A percentile compares a stretch with the other conserved stretches of the same genome.
These are phyloP conservation scores for Drosophila stalkeri DNA, from an alignment of 2,888 invertebrate species.

Conservation along the genomic window DNA sequence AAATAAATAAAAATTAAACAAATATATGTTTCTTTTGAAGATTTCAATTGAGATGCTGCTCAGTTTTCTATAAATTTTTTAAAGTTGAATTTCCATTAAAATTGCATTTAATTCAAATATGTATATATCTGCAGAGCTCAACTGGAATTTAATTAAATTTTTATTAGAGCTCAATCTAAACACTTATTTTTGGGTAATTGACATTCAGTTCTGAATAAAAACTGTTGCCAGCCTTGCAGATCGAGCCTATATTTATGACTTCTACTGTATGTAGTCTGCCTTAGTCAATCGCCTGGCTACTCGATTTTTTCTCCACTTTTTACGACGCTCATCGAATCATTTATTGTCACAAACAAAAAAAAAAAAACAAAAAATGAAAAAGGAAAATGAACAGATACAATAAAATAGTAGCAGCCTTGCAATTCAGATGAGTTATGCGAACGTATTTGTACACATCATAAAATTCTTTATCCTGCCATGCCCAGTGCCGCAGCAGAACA, in stretches of 20 bases:
- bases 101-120: too few relatives aligned
- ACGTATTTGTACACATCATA: constrained; percentile 24
- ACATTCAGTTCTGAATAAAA: not conserved
- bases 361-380: not conserved
- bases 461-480: constrained; percentile 10
- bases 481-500: constrained; percentile 4
- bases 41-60: too few relatives aligned
- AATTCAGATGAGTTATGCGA: constrained; percentile 23
- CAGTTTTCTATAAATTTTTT: too few relatives aligned
- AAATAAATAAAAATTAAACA: too few relatives aligned
- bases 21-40: too few relatives aligned
- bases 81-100: too few relatives aligned
- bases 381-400: not conserved
- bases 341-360: not conserved
- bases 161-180: too few relatives aligned
- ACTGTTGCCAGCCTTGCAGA: too few relatives aligned
- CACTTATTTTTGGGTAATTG: too few relatives aligned
- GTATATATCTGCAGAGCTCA: too few relatives aligned
- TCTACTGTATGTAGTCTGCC: not conserved
- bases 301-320: constrained; percentile 2
- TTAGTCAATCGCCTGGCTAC: not conserved
- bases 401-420: constrained; percentile 11
- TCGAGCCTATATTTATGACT: not conserved
- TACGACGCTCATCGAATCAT: constrained; percentile 9
- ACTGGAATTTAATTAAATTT: too few relatives aligned